A percentile compares a stretch with the other conserved stretches of the same genome.
phyloP scores from a whole-genome alignment of 1,140 invertebrate genomes.

The Theocolax elegans region DNA sequence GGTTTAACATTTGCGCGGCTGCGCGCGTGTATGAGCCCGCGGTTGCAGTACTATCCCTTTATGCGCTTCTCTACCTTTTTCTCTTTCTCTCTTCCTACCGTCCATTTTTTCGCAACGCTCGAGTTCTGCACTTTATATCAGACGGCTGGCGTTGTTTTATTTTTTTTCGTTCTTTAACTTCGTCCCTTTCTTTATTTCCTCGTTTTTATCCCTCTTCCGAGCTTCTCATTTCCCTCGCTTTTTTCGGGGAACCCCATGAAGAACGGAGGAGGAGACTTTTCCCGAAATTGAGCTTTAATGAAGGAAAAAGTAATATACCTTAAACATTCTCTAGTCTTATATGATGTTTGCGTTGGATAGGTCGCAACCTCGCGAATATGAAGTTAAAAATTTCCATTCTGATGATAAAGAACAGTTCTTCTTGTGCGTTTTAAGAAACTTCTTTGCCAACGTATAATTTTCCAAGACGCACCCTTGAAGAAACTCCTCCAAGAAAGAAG shows the following conservation, averaged over 20 bases:
- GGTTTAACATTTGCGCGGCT: neutral
- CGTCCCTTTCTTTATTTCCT: conserved; percentile 25
- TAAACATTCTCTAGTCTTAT: conserved; percentile 21
- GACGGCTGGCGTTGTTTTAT: conserved; percentile 15
- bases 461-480: neutral
- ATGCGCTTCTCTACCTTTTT: neutral
- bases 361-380: neutral
- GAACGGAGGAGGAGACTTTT: neutral
- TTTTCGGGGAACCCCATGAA: neutral
- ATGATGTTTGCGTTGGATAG: conserved; percentile 23
- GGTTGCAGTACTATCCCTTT: conserved; percentile 9
- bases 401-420: neutral
- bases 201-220: conserved; percentile 30
- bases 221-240: conserved; percentile 34
- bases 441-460: neutral
- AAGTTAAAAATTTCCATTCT: conserved; percentile 23
- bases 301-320: conserved; percentile 41
- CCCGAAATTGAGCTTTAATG: conserved; percentile 37
- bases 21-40: neutral
- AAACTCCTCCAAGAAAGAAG: neutral
- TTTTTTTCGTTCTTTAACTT: neutral
- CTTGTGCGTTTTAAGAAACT: neutral
- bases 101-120: too few relatives aligned
- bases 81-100: neutral
- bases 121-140: conserved; percentile 22